Evolutionary conservation across 1,140 invertebrate genomes (phyloP).

Genomic region (Euglossa dilemma): DNA sequence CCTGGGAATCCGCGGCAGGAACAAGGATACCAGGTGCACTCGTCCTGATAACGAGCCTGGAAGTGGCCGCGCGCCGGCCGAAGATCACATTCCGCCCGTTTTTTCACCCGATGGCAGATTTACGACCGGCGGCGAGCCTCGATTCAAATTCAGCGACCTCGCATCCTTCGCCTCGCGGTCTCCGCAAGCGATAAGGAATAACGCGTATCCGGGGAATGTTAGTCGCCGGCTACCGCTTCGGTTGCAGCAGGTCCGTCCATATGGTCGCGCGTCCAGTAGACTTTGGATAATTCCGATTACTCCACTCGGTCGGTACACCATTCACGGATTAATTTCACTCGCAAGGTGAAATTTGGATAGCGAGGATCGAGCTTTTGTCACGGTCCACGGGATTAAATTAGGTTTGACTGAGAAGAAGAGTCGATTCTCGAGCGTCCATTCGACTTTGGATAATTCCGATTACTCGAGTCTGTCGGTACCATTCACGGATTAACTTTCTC

Average conservation of each 20-base stretch:
- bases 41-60: conserved; percentile 63
- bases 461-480: too few relatives aligned
- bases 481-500: too few relatives aligned
- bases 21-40: conserved; percentile 69
- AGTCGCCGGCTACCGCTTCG: neutral
- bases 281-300: neutral
- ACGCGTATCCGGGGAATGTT: neutral
- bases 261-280: neutral
- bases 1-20: conserved; percentile 67
- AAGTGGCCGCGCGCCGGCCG: conserved; percentile 29
- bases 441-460: too few relatives aligned
- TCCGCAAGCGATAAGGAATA: neutral
- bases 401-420: too few relatives aligned
- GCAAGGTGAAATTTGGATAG: too few relatives aligned
- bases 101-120: conserved; percentile 47
- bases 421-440: too few relatives aligned
- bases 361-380: too few relatives aligned
- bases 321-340: too few relatives aligned
- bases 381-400: too few relatives aligned
- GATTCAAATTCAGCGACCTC: conserved; percentile 31
- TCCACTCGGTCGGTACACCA: neutral
- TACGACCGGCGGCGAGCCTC: conserved; percentile 3
- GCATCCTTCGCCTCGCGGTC: neutral
- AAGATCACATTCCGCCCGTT: conserved; percentile 51
- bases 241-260: too few relatives aligned